Conservation (phyloP, 2,888 invertebrate species). For the Andrena fulva region DNA sequence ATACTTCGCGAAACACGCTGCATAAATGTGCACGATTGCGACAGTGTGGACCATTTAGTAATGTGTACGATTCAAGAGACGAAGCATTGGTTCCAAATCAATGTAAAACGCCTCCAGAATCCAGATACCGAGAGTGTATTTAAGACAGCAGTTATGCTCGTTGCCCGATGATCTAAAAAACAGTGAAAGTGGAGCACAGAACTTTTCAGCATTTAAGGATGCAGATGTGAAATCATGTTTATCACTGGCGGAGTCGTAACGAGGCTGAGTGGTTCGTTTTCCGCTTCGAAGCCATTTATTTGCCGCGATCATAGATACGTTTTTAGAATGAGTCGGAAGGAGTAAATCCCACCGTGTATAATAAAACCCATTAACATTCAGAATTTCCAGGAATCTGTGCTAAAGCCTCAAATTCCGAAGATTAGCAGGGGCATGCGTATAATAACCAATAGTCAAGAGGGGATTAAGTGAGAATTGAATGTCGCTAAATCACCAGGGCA, state of each 20-base stretch:
- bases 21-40: not conserved
- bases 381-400: not conserved
- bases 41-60: not conserved
- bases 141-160: conserved; percentile 8
- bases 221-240: conserved; percentile 9
- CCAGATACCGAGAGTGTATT: not conserved
- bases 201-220: conserved; percentile 15
- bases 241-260: conserved; percentile 7
- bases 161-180: conserved; percentile 9
- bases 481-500: not conserved
- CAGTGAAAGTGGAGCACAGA: conserved; percentile 22
- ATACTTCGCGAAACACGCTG: not conserved
- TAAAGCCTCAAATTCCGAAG: not conserved
- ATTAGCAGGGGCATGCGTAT: not conserved
- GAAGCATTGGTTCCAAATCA: not conserved
- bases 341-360: not conserved
- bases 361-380: not conserved
- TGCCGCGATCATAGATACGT: not conserved
- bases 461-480: not conserved
- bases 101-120: not conserved
- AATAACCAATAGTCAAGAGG: not conserved
- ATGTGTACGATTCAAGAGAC: not conserved
- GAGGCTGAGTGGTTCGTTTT: not conserved
- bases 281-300: not conserved
- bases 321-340: not conserved